Evolutionary conservation across 2,113 vertebrate genomes (phyloP), one percentile per base, ranked within the genome.

Genomic region (Seriola quinqueradiata): DNA sequence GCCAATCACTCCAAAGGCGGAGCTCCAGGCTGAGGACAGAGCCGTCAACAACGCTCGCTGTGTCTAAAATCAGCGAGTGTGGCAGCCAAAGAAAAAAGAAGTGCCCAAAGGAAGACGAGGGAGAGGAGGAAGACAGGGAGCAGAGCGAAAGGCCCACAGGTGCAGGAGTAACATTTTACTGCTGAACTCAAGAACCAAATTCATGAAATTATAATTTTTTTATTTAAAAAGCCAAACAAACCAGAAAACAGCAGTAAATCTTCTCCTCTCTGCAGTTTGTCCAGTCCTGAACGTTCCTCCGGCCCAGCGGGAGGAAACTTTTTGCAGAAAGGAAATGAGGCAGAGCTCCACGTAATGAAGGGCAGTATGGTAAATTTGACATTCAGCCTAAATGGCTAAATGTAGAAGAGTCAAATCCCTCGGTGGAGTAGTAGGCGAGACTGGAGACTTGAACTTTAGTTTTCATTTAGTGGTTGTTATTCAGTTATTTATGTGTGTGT

Each of bases 351-450:
- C 32, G 61, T 71, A 75, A 88, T 75, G 78, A 87, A 81, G 69
- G 74, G 55, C 58, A 75, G 55, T 65, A 83, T 87, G 84, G 50
- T 79, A 83, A 88, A 50, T 64, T 1, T 89, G 84, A 83, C 86
- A 92, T 90, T 90, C 77, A 70, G 21, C n/a, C 55, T 42, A 42
- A 79, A 85, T 60, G 71, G 46, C 46, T 64, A 54, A 83, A 87
- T 50, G 59, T 1, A 65, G 34, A 17, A 16, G 64, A 75, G 60
- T 16, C 9, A 21, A 70, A 68, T 67, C 48, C 42, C 68, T 17
- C 8, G 13, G 25, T 5, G 0, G 42, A 70, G 57, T 3, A 11
- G 66, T 2, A 4, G 7, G 3, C 7, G 1, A 4, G 46, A 73
- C 34, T 69, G 8, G 8, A 70, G 28, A 70, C 64, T 0, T 73